Evolutionary conservation across 2,797 vertebrate species (phyloP).

Genomic region (Propithecus perrieri): DNA sequence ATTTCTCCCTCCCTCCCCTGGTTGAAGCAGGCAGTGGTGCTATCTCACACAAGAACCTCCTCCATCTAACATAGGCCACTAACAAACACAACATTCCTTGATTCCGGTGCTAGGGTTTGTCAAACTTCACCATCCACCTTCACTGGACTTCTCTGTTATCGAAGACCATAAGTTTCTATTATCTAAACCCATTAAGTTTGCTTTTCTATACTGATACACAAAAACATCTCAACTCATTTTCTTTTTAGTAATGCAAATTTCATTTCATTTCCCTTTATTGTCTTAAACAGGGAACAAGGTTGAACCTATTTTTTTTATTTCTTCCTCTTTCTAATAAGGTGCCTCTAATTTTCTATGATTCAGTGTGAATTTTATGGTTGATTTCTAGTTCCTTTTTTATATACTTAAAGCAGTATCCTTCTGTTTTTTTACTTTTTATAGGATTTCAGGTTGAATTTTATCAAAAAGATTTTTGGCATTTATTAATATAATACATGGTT

Average conservation of each 20-base stretch:
- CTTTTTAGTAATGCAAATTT: background rate
- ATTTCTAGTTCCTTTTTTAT: background rate
- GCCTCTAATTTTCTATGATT: background rate
- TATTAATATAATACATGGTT: background rate
- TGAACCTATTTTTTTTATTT: background rate
- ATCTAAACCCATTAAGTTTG: background rate
- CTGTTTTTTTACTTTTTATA: background rate
- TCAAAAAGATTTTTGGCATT: background rate
- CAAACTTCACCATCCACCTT: background rate
- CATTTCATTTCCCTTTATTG: background rate
- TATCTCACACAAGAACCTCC: background rate
- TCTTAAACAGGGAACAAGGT: background rate
- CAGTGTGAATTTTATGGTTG: background rate
- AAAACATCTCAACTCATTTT: background rate
- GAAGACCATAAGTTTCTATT: background rate
- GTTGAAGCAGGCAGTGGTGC: background rate
- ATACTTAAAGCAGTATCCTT: background rate
- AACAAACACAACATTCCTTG: background rate
- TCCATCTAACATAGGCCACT: background rate
- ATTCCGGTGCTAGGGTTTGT: background rate
- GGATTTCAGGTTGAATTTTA: conserved; percentile 27
- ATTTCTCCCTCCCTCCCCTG: background rate
- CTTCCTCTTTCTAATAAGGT: background rate
- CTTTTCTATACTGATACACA: background rate
- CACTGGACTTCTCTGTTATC: background rate